Evolutionary conservation across 2,797 vertebrate species (phyloP).

Genomic region (Xiphophorus birchmanni): DNA sequence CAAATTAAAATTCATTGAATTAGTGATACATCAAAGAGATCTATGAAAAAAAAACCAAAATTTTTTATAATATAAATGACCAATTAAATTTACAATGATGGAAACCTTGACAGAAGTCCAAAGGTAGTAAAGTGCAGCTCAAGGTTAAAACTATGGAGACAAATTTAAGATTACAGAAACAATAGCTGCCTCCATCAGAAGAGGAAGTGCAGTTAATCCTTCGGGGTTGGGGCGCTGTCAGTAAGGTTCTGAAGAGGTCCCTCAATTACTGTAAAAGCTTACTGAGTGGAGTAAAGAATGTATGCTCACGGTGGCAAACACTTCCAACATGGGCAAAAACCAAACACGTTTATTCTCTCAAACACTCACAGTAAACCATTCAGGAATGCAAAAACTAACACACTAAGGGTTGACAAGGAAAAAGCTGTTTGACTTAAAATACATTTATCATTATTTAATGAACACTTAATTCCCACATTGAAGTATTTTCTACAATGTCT

Average conservation of each 20-base stretch:
- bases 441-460: neutral
- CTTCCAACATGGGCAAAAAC: constrained; percentile 50
- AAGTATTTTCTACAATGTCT: neutral
- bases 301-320: constrained; percentile 55
- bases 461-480: neutral
- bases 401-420: neutral
- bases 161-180: constrained; percentile 39
- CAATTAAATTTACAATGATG: neutral
- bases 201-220: constrained; percentile 62
- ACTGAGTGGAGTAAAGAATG: constrained; percentile 69
- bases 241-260: constrained; percentile 49
- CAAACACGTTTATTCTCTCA: constrained; percentile 18
- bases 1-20: neutral
- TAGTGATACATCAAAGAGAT: neutral
- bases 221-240: constrained; percentile 54
- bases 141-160: constrained; percentile 54
- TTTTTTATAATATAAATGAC: neutral
- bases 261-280: constrained; percentile 78
- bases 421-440: neutral
- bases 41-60: neutral
- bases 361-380: constrained; percentile 5
- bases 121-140: constrained; percentile 12
- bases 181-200: constrained; percentile 54
- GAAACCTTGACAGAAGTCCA: constrained; percentile 19
- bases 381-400: constrained; percentile 8